Base-by-base conservation (phyloP, 2,113 vertebrate species). In the Arizona elegans region DNA sequence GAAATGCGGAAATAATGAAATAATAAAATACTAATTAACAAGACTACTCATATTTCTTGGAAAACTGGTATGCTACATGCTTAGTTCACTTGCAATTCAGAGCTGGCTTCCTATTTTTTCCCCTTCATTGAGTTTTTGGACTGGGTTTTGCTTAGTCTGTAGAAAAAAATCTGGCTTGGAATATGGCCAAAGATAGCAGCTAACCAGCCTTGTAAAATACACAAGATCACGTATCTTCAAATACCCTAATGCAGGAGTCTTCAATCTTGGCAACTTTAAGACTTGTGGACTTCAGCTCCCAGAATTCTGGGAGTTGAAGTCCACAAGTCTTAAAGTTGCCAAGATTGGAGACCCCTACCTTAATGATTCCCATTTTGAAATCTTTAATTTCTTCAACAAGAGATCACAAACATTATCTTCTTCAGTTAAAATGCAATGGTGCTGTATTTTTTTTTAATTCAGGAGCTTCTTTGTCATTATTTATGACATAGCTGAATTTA, bases 41-140 rank as follows among this genome's bases (percentile, higher is more conserved):
- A 95, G 94, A 86, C 9, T 52, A 90, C 54, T 3, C 0, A 0
- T 85, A 95, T 92, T n/a, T 86, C 23, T 89, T 86, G 8, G 12
- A 94, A 92, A 21, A 0, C 54, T 50, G 10, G 1, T 58, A 56
- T 33, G 1, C 70, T 26, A 47, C 91, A 15, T 53, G 9, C 89
- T 56, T 86, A 91, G 24, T 75, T 59, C 3, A 91, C 92, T 93
- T 95, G 24, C 75, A 56, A 89, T 86, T 90, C 56, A 26, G 94
- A 21, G 33, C 55, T 87, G 29, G 0, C 5, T 95, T 94, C 50
- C 53, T 38, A 93, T 70, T 54, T 87, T 86, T 86, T 65, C 24
- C 65, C 88, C 85, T 92, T 5, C 2, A 3, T 70, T 87, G 11
- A 0, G 11, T 86, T 10, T 70, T 21, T 58, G 4, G 33, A 92